Base-by-base conservation (phyloP, 2,888 invertebrate genomes). In the Podabrus alpinus region DNA sequence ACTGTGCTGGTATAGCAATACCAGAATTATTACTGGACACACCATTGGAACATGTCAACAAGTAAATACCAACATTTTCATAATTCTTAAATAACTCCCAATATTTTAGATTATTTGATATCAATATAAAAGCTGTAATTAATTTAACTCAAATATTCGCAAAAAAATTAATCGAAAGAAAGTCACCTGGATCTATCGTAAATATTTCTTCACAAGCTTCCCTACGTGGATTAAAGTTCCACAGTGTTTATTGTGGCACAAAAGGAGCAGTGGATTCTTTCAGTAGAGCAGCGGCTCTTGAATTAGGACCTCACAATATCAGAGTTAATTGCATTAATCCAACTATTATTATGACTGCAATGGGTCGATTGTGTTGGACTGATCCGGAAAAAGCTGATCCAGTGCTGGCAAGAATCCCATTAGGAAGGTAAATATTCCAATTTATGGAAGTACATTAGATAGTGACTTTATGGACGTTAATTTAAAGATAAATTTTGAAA, bases 321-420 rank as follows among this genome's bases (percentile, higher is more conserved):
- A 92, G 98, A 16, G 94, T 95, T 0, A 98, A 98, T 86, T 90
- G 92, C n/a, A 94, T 98, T 0, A 97, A 97, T 87, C 98, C 98
- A 0, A 98, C 98, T 0, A 97, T 97, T 0, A 94, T 97, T n/a
- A 88, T 97, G 90, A 98, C 98, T 0, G 94, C 93, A 70, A 93
- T 98, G 94, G 97, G 97, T 0, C 90, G 90, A 77, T 86, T 90
- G n/a, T 93, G 91, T 29, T 99, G 98, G 98, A 90, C 93, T 11
- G 94, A 96, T 82, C 94, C 95, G 0, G 88, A 86, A 0, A 95
- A 94, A 83, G 91, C 94, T 0, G 88, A 89, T 2, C 90, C 90
- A 0, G 91, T 98, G 92, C 84, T 94, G 68, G 90, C 90, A 1
- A 94, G 93, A 87, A 97, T 97, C 85, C 98, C 98, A 0, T 86